Conservation (phyloP, 2,113 vertebrate species). For the Paraplagusia blochii region DNA sequence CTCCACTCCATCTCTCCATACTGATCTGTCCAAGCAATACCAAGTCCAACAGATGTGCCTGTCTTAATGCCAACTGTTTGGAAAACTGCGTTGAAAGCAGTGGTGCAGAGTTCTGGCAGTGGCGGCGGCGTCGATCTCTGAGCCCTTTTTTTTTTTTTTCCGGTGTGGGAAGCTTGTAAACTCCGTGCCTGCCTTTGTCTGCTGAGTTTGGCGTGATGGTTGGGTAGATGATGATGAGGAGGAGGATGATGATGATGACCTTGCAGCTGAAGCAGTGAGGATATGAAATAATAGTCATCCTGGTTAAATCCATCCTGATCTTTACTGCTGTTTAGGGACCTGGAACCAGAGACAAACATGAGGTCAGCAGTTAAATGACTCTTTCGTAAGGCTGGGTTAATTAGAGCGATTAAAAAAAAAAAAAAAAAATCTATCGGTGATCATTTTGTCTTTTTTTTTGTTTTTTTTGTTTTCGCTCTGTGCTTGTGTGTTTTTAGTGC, state of each 20-base stretch:
- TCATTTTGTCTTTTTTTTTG: constrained; percentile 66
- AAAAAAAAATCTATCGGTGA: constrained; percentile 54
- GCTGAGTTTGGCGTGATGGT: constrained; percentile 57
- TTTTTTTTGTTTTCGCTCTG: constrained; percentile 60
- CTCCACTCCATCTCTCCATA: constrained; percentile 41
- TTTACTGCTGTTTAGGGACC: constrained; percentile 35
- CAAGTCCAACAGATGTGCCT: constrained; percentile 74
- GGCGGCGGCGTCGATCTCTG: constrained; percentile 41
- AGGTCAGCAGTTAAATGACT: constrained; percentile 63
- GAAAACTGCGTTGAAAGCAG: constrained; percentile 58
- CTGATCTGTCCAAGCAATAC: constrained; percentile 73
- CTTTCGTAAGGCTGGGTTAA: constrained; percentile 69
- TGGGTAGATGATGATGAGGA: constrained; percentile 48
- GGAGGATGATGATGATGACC: constrained; percentile 27
- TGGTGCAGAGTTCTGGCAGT: constrained; percentile 56
- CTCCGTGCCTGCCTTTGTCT: constrained; percentile 62
- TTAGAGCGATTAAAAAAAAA: constrained; percentile 60
- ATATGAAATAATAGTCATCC: constrained; percentile 59
- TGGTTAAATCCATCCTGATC: constrained; percentile 46
- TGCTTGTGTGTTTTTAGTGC: constrained; percentile 72
- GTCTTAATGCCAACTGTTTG: constrained; percentile 67
- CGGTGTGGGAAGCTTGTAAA: constrained; percentile 53
- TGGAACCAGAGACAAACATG: constrained; percentile 44
- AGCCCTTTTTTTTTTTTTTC: constrained; percentile 45
- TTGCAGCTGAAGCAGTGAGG: constrained; percentile 44